phyloP scores from a whole-genome alignment of 2,113 vertebrate species.

The Pituophis catenifer region DNA sequence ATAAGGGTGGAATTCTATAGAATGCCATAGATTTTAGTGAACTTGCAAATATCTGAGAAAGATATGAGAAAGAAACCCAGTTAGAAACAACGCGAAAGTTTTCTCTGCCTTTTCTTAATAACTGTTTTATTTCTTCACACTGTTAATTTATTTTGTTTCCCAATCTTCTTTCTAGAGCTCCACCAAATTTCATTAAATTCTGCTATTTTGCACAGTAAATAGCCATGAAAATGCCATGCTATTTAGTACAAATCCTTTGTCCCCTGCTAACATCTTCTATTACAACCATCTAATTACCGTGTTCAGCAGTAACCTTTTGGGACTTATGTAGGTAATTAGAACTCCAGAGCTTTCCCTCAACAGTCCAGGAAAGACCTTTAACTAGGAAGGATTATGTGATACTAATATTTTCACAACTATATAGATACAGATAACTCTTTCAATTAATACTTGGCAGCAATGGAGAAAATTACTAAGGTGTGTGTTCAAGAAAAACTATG shows the following conservation, averaged over 20 bases:
- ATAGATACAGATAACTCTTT: slow-evolving; percentile 71
- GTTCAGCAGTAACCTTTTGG: slow-evolving; percentile 69
- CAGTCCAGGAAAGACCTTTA: slow-evolving; percentile 74
- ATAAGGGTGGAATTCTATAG: background rate
- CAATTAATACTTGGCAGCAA: slow-evolving; percentile 71
- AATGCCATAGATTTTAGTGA: background rate
- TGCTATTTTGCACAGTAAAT: slow-evolving; percentile 62
- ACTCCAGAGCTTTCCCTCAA: slow-evolving; percentile 66
- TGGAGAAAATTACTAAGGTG: slow-evolving; percentile 48
- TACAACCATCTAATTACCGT: slow-evolving; percentile 71
- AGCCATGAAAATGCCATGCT: slow-evolving; percentile 66
- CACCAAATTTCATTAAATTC: slow-evolving; percentile 65
- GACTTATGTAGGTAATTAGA: slow-evolving; percentile 76
- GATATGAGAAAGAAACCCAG: background rate
- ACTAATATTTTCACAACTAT: slow-evolving; percentile 64
- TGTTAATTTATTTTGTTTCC: slow-evolving; percentile 19
- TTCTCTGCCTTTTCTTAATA: background rate
- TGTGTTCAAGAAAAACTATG: slow-evolving; percentile 22
- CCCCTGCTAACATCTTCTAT: slow-evolving; percentile 68
- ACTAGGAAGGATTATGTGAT: slow-evolving; percentile 71
- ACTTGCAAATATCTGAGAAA: background rate
- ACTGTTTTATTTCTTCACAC: background rate
- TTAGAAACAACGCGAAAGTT: background rate
- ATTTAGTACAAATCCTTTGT: slow-evolving; percentile 71
- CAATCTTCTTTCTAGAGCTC: slow-evolving; percentile 50